Conservation (phyloP, 2,888 invertebrate genomes). For the Xylota sylvarum region DNA sequence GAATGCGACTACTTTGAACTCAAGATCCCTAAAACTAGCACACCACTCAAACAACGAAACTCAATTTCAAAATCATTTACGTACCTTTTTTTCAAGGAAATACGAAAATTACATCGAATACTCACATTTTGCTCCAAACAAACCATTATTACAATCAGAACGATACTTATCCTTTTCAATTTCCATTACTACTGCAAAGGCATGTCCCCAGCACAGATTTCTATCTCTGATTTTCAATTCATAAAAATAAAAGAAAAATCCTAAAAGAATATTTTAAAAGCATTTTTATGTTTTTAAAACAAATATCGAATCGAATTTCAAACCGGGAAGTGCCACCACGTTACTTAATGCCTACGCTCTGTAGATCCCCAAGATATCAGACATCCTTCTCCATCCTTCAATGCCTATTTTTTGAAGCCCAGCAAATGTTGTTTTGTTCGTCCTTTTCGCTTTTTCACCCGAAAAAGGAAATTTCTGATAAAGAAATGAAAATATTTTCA, state of each 20-base stretch:
- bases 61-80: neutral
- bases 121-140: constrained; percentile 5
- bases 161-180: neutral
- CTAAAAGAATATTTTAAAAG: constrained; percentile 63
- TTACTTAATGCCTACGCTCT: constrained; percentile 53
- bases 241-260: neutral
- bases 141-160: constrained; percentile 16
- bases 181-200: constrained; percentile 32
- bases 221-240: constrained; percentile 21
- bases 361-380: constrained; percentile 32
- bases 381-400: constrained; percentile 25
- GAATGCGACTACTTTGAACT: too few species aligned
- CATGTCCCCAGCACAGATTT: constrained; percentile 23
- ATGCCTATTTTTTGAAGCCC: constrained; percentile 54
- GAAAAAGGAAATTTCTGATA: constrained; percentile 34
- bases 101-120: neutral
- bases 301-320: constrained; percentile 75
- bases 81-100: neutral
- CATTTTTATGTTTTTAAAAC: constrained; percentile 76
- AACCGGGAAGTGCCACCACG: constrained; percentile 55
- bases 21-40: too few species aligned
- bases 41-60: constrained; percentile 21
- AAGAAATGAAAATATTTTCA: constrained; percentile 66
- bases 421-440: constrained; percentile 22
- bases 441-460: constrained; percentile 17